Percentiles rank a stretch among this genome's conserved stretches.
These are phyloP conservation scores for Cuniculus paca DNA, from an alignment of 2,797 vertebrate genomes.

Conservation along the genomic window DNA sequence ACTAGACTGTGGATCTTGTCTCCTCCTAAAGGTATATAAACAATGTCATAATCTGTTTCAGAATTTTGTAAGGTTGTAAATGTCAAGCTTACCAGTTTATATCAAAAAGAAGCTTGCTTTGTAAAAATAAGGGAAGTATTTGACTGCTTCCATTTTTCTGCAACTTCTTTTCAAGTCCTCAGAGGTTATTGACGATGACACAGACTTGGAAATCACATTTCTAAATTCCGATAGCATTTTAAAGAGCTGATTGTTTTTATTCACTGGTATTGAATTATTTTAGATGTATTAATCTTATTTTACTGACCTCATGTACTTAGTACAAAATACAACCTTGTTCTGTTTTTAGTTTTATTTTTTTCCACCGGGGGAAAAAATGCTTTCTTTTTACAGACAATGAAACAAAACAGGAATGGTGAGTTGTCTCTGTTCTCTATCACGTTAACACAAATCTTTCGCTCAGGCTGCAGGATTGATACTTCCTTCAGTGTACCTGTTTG, in stretches of 20 bases:
- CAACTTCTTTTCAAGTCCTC: neutral
- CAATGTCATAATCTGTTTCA: neutral
- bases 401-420: neutral
- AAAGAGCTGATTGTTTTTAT: neutral
- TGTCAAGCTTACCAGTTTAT: neutral
- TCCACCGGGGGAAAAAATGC: neutral
- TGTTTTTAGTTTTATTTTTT: neutral
- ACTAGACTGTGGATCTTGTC: neutral
- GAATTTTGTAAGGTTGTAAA: neutral
- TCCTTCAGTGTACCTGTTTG: neutral
- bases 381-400: neutral
- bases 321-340: neutral
- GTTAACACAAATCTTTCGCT: neutral
- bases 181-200: neutral
- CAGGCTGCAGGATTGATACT: neutral
- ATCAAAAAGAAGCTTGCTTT: neutral
- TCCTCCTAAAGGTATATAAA: conserved; percentile 30
- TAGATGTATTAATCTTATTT: conserved; percentile 27
- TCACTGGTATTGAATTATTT: conserved; percentile 17
- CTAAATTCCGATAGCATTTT: neutral
- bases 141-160: neutral
- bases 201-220: conserved; percentile 17
- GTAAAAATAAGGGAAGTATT: neutral
- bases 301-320: neutral
- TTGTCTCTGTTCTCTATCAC: neutral